Percentiles rank a stretch among this genome's conserved stretches.
These are phyloP conservation scores for Thunnus maccoyii DNA, from an alignment of 2,113 vertebrate species.

Conservation along the genomic window DNA sequence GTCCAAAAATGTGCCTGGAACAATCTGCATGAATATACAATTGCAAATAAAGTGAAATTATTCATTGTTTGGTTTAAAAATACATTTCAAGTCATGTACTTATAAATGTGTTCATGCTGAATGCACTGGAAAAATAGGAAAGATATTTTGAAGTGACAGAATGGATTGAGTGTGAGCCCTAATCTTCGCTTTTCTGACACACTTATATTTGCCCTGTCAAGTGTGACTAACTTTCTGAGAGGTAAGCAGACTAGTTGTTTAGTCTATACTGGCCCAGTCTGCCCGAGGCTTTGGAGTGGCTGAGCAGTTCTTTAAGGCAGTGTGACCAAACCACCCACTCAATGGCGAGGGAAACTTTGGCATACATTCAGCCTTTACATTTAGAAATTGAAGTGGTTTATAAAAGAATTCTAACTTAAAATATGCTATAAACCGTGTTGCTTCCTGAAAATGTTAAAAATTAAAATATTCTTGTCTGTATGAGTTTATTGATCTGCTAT, in stretches of 20 bases:
- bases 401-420: neutral
- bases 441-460: no score
- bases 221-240: slow-evolving; percentile 4
- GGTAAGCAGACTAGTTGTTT: neutral
- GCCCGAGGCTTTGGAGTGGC: slow-evolving; percentile 16
- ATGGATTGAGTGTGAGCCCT: neutral
- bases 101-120: neutral
- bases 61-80: neutral
- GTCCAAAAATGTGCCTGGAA: neutral
- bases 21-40: neutral
- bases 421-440: no score
- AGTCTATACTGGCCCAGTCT: neutral
- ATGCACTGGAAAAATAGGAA: neutral
- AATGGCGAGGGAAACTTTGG: neutral
- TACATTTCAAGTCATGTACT: neutral
- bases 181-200: slow-evolving; percentile 11
- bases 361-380: neutral
- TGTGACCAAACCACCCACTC: slow-evolving; percentile 32
- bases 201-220: slow-evolving; percentile 14
- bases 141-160: neutral
- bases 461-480: no score
- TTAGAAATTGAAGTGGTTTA: neutral
- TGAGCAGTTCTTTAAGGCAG: slow-evolving; percentile 27
- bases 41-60: neutral
- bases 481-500: neutral